These are phyloP conservation scores for Antrozous pallidus DNA, from an alignment of 2,797 vertebrate species.

Conservation along the genomic window DNA sequence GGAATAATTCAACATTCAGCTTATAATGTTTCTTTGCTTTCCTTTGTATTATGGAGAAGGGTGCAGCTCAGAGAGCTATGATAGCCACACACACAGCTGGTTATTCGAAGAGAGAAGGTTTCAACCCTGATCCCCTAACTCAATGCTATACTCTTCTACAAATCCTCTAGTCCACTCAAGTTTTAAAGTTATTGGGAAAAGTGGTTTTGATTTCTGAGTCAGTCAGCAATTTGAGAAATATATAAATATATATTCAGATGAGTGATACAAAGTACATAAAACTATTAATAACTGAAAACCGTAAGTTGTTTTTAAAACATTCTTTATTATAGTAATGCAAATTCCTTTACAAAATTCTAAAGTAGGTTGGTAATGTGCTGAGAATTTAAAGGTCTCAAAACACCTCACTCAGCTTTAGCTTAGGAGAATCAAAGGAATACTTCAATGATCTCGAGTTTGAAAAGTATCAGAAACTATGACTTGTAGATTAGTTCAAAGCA, in stretches of 20 bases:
- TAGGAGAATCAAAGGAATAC: conserved; percentile 38
- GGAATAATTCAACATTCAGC: conserved; percentile 25
- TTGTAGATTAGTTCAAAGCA: conserved; percentile 54
- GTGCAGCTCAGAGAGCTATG: background rate
- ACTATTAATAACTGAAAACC: background rate
- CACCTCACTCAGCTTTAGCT: background rate
- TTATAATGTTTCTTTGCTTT: conserved; percentile 2
- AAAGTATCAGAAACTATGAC: conserved; percentile 52
- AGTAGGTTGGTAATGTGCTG: background rate
- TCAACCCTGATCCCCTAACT: background rate
- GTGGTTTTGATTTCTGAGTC: background rate
- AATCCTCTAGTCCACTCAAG: background rate
- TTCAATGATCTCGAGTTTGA: conserved; percentile 48
- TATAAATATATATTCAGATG: background rate
- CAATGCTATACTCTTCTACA: background rate
- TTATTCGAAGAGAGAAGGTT: background rate
- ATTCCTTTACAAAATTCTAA: background rate
- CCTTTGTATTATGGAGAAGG: background rate
- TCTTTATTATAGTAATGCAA: conserved; percentile 3
- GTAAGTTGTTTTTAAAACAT: background rate
- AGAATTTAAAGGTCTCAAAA: conserved; percentile 47
- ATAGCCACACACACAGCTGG: background rate
- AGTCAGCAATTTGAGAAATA: background rate
- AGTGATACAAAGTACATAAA: background rate
- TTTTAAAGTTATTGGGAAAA: background rate